Evolutionary conservation across 92 coral and sea anemone species (phyloP).

Genomic region (Parazoanthus swiftii): DNA sequence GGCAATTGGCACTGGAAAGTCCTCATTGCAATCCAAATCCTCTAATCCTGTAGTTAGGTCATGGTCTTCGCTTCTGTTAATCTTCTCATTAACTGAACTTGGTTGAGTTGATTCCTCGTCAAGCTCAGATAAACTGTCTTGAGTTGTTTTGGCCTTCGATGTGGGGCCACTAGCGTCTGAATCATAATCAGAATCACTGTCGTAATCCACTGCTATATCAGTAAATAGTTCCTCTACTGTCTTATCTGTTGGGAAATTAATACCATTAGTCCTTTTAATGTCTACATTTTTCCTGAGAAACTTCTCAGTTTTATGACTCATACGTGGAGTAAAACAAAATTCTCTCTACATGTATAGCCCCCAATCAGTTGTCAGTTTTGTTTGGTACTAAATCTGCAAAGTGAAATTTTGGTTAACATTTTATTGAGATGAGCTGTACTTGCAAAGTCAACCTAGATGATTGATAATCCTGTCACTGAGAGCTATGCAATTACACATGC

Average conservation of each 20-base stretch:
- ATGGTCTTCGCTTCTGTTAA: background rate
- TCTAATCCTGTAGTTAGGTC: background rate
- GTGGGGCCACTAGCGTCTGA: conserved; percentile 29
- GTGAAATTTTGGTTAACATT: too few relatives aligned
- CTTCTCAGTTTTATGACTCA: too few relatives aligned
- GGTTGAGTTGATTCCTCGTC: background rate
- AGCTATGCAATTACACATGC: too few relatives aligned
- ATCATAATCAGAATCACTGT: conserved; percentile 18
- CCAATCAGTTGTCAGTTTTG: too few relatives aligned
- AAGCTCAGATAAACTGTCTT: conserved; percentile 26
- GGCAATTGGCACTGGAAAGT: conserved; percentile 14
- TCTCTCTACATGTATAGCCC: too few relatives aligned
- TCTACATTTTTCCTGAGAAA: background rate
- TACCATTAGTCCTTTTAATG: background rate
- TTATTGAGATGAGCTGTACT: too few relatives aligned
- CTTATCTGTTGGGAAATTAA: conserved; percentile 3
- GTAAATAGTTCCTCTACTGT: conserved; percentile 7
- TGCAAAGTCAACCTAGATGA: too few relatives aligned
- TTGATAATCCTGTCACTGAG: too few relatives aligned
- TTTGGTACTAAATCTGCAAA: too few relatives aligned
- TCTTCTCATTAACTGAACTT: background rate
- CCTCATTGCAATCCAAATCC: conserved; percentile 15
- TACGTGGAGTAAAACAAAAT: too few relatives aligned
- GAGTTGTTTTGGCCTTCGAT: background rate
- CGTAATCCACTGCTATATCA: background rate